Evolutionary conservation across 2,888 invertebrate species (phyloP).

Genomic region (Pristionchus exspectatus): DNA sequence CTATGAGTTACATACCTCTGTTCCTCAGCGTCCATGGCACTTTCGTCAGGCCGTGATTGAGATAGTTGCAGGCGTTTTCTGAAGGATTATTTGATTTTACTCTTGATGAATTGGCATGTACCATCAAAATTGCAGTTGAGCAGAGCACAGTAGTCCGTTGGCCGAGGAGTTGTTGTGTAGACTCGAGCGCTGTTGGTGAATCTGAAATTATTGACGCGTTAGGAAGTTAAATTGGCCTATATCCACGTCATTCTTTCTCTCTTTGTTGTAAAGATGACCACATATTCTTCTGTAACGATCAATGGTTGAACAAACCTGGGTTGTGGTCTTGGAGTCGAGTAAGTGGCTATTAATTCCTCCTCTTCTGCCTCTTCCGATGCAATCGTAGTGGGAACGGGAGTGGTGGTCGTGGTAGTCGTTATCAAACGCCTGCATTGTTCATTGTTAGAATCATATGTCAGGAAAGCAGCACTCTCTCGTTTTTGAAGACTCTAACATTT

Average conservation of each 20-base stretch:
- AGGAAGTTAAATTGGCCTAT: background rate
- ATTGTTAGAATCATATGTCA: background rate
- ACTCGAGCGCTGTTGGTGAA: conserved; percentile 32
- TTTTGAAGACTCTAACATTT: too few relatives aligned
- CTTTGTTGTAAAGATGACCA: background rate
- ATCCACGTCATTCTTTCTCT: background rate
- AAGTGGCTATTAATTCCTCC: conserved; percentile 35
- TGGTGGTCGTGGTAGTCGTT: conserved; percentile 35
- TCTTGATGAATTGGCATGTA: background rate
- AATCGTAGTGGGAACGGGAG: conserved; percentile 4
- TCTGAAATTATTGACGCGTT: background rate
- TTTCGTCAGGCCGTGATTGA: conserved; percentile 77
- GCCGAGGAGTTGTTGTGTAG: conserved; percentile 58
- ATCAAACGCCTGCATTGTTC: conserved; percentile 1
- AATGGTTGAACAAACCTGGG: background rate
- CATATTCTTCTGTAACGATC: background rate
- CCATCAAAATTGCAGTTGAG: conserved; percentile 77
- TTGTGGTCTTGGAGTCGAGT: conserved; percentile 49
- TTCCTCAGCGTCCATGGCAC: conserved; percentile 78
- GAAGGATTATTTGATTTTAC: conserved; percentile 48
- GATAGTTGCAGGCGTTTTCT: conserved; percentile 77
- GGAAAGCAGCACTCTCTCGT: background rate
- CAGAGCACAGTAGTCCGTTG: conserved; percentile 71
- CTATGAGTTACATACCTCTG: conserved; percentile 53
- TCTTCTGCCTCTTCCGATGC: background rate